Evolutionary conservation across 2,113 vertebrate genomes (phyloP), one percentile per base, ranked within the genome.

Genomic region (Eudorcas thomsonii): DNA sequence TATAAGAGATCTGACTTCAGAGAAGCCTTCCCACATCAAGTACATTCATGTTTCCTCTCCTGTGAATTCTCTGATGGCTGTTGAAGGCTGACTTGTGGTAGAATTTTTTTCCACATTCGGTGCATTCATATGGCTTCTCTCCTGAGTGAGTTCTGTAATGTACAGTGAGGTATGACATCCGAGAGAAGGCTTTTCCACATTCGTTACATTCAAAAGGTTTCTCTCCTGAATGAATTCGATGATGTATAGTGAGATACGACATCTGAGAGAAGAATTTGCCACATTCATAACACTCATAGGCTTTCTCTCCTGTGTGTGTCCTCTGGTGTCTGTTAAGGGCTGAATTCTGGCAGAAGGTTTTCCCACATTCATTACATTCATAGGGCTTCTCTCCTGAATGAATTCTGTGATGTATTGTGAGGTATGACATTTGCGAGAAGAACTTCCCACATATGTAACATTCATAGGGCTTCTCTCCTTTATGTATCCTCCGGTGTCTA

Each of bases 301-400:
- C 97, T 67, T 98, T 98, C 91, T 98, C 98, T 60, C 98, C 98
- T 55, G 97, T 96, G 54, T 98, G 98, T 8, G 98, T 98, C 48
- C 97, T 90, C 77, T 98, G 98, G 50, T 98, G 98, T 67, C 98
- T 96, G 13, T 96, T 97, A 7, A 98, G 97, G 15, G 98, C 98
- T 1, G 98, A 98, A 30, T 98, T 98, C 92, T 98, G 98, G 91
- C 98, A 98, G 80, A 98, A 98, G 30, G 98, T 97, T 54, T 98
- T 98, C 8, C 98, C 98, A 57, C 98, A 98, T 28, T 98, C 97
- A 3, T 81, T 97, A 48, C 98, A 98, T 33, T 95, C 98, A 1
- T 98, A 98, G 21, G 98, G 98, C 39, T 98, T 98, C 82, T 97
- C 97, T 71, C 98, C 98, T 7, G 97, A 98, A 82, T 98, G 98